A percentile compares a stretch with the other conserved stretches of the same genome.
Conservation (phyloP, 64 coral and sea anemone genomes). For the Dendrophyllia cribrosa region DNA sequence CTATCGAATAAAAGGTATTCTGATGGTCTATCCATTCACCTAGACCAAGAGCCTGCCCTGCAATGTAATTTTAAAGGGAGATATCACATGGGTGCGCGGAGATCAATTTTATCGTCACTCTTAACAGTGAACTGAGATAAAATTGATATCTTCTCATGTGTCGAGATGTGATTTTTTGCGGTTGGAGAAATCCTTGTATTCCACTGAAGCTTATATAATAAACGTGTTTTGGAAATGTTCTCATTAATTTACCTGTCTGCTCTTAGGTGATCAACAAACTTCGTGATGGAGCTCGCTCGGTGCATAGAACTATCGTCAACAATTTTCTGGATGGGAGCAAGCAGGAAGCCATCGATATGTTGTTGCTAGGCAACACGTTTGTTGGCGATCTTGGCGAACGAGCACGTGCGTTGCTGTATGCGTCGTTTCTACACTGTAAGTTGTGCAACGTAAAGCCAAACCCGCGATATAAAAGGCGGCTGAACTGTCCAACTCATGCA, state of each 20-base stretch:
- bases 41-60: no score
- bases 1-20: background rate
- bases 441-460: background rate
- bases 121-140: no score
- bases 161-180: background rate
- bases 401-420: conserved; percentile 81
- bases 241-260: background rate
- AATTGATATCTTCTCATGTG: no score
- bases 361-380: conserved; percentile 98
- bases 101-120: no score
- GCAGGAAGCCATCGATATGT: conserved; percentile 98
- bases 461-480: no score
- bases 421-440: conserved; percentile 96
- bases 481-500: no score
- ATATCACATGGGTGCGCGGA: no score
- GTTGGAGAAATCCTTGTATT: background rate
- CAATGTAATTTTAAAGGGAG: no score
- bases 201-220: no score
- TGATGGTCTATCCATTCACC: background rate
- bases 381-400: conserved; percentile 94
- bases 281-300: conserved; percentile 93
- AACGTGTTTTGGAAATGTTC: background rate
- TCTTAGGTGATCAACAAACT: conserved; percentile 92
- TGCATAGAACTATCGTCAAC: conserved; percentile 89
- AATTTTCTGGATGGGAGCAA: conserved; percentile 99